Percentiles rank a stretch among this genome's conserved stretches.
Evolutionary conservation across 1,140 invertebrate species (phyloP).

Genomic region (Fopius arisanus): DNA sequence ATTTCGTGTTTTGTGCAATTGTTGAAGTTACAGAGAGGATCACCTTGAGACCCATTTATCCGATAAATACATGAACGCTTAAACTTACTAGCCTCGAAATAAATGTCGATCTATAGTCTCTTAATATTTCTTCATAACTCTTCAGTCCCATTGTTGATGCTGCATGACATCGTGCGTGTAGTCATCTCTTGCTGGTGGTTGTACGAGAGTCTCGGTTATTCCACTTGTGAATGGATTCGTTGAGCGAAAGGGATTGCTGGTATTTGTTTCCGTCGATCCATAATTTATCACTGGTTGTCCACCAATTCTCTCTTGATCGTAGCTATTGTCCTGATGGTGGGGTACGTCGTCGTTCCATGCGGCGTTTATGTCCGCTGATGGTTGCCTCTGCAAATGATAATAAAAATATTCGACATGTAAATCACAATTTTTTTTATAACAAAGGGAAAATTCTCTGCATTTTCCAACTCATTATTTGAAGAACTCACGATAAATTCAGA

Average conservation of each 20-base stretch:
- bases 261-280: constrained; percentile 55
- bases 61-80: not conserved
- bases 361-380: constrained; percentile 46
- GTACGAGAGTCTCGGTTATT: constrained; percentile 51
- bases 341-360: constrained; percentile 51
- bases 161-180: constrained; percentile 56
- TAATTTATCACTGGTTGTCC: constrained; percentile 50
- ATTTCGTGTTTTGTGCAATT: constrained; percentile 7
- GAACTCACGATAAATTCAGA: constrained; percentile 59
- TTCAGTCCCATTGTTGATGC: constrained; percentile 55
- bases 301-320: constrained; percentile 40
- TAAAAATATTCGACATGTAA: not conserved
- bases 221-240: constrained; percentile 58
- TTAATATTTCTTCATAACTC: not conserved
- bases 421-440: too few species aligned
- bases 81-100: not conserved
- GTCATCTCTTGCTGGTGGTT: constrained; percentile 56
- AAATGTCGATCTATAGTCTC: not conserved
- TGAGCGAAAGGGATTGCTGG: constrained; percentile 58
- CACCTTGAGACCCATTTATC: constrained; percentile 1
- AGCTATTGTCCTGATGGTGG: constrained; percentile 29
- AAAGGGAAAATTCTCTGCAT: not conserved
- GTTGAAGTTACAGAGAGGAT: not conserved
- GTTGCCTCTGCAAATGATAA: constrained; percentile 51
- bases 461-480: not conserved